phyloP scores from a whole-genome alignment of 2,888 invertebrate species.

The Drosophila histrio region DNA sequence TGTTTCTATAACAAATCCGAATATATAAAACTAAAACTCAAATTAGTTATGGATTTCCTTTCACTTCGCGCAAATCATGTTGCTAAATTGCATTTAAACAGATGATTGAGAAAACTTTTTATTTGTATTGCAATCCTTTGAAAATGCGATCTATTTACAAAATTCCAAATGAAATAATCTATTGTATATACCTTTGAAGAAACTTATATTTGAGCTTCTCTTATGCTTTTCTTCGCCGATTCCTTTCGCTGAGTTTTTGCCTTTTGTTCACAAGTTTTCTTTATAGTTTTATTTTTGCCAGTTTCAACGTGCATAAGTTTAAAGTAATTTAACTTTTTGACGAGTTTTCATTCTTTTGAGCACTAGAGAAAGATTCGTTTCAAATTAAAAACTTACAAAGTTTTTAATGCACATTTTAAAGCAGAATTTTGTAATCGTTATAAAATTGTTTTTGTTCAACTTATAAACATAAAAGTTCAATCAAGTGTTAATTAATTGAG shows the following conservation, averaged over 20 bases:
- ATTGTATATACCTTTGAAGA: not conserved
- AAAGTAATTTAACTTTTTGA: conserved; percentile 72
- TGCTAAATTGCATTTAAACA: not conserved
- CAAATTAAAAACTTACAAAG: conserved; percentile 37
- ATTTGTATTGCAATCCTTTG: not conserved
- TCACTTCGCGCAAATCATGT: conserved; percentile 7
- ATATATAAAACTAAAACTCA: not conserved
- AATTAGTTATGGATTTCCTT: conserved; percentile 29
- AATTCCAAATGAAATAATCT: not conserved
- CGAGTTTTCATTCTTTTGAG: conserved; percentile 53
- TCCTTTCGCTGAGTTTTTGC: not conserved
- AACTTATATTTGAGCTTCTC: not conserved
- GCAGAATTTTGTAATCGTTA: conserved; percentile 24
- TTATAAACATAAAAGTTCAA: conserved; percentile 20
- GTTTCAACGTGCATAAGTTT: conserved; percentile 50
- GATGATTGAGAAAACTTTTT: not conserved
- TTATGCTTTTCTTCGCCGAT: not conserved
- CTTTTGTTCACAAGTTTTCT: conserved; percentile 49
- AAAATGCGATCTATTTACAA: no score
- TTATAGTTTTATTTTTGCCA: conserved; percentile 24
- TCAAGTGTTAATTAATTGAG: conserved; percentile 37
- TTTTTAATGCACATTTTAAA: conserved; percentile 47
- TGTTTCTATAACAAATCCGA: conserved; percentile 5
- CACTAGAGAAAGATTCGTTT: conserved; percentile 10
- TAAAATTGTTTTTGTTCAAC: conserved; percentile 23